Evolutionary conservation across 2,888 invertebrate genomes (phyloP), one percentile per base, ranked within the genome.

Genomic region (Drosophila atripex): DNA sequence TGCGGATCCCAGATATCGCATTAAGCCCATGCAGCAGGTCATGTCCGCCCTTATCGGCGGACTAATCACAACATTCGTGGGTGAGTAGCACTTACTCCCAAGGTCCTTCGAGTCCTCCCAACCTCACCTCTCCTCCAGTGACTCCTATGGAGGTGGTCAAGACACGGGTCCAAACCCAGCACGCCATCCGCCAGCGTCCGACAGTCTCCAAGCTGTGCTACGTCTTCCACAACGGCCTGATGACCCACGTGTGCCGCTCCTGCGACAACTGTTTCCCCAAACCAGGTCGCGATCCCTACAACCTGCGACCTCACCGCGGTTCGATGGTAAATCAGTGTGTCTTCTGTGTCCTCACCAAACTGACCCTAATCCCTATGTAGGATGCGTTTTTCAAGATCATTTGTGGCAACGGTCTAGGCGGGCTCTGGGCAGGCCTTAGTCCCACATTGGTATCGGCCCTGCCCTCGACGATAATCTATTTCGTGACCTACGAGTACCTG

Each of bases 111-210:
- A 1, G 18, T 5, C 11, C 9, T 21, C n/a, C 35, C 6, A 0
- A 21, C 9, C 11, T 3, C 3, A 2, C 18, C 12, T 2, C n/a
- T n/a, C 7, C 6, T 35, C n/a, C 52, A 97, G 98, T 99, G 91
- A 99, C 99, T 0, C 99, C 99, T 0, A 92, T 99, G 75, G 99
- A 99, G 93, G 99, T 99, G 12, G 97, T 99, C 0, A 99, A 99
- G 93, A 98, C 98, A 74, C 94, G 99, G 55, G 93, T 99, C 21
- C 99, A 99, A 92, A 94, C 97, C 2, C 98, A 99, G 90, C 47
- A 30, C 8, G 23, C 57, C 2, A 12, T 61, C 5, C 86, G 73
- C 0, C 95, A 96, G 87, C 97, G 96, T 84, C 94, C 95, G 0
- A 91, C 95, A 75, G 92, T 95, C 6, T 95, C 95, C 12, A 95